Conservation (phyloP, 2,797 vertebrate genomes). For the Anisognathus igniventris region DNA sequence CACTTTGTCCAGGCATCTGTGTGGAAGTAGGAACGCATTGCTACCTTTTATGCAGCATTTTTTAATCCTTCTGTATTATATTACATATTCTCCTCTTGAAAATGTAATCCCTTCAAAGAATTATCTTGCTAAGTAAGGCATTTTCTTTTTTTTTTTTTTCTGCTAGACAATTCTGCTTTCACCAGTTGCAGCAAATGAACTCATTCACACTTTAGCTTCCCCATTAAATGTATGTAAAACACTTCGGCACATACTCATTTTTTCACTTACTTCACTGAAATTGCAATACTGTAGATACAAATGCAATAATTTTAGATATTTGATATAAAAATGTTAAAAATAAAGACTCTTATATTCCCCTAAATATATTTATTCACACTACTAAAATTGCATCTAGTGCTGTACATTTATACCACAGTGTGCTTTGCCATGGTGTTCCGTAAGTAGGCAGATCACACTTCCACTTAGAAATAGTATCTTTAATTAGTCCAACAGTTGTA, state of each 20-base stretch:
- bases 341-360: not conserved
- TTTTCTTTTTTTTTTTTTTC: not conserved
- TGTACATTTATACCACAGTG: not conserved
- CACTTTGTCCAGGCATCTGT: not conserved
- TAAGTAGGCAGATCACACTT: not conserved
- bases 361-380: not conserved
- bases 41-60: not conserved
- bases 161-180: not conserved
- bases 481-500: not conserved
- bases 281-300: not conserved
- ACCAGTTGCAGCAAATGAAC: not conserved
- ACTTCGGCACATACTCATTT: fast-evolving
- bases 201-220: not conserved
- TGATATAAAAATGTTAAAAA: not conserved
- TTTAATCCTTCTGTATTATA: not conserved
- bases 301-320: not conserved
- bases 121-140: not conserved
- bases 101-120: not conserved
- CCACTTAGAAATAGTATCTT: not conserved
- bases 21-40: not conserved
- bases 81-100: not conserved
- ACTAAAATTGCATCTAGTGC: not conserved
- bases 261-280: not conserved
- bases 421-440: not conserved
- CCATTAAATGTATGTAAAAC: not conserved